Evolutionary conservation across 2,888 invertebrate genomes (phyloP).

Genomic region (Dynastes maya): DNA sequence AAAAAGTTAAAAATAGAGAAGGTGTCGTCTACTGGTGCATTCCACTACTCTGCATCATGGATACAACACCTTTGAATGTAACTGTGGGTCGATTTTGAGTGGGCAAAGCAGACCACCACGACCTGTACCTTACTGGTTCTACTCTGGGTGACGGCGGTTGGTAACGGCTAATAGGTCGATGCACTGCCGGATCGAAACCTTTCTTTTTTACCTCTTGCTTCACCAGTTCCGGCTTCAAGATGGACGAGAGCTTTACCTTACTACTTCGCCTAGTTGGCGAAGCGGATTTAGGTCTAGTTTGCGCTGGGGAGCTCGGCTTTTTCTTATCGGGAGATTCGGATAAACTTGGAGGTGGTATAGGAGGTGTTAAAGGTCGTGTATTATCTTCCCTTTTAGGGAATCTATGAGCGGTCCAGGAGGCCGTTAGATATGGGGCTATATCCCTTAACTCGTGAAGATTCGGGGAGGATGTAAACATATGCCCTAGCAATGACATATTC

Average conservation of each 20-base stretch:
- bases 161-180: constrained; percentile 84
- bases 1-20: constrained; percentile 15
- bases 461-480: constrained; percentile 87
- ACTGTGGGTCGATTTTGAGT: constrained; percentile 79
- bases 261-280: constrained; percentile 70
- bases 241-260: constrained; percentile 68
- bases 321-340: constrained; percentile 53
- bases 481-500: constrained; percentile 78
- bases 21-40: constrained; percentile 52
- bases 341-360: constrained; percentile 65
- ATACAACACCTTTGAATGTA: constrained; percentile 81
- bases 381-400: constrained; percentile 82
- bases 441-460: constrained; percentile 84
- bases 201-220: constrained; percentile 71
- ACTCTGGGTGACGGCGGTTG: constrained; percentile 75
- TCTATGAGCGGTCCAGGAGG: constrained; percentile 86
- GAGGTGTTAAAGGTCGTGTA: constrained; percentile 76
- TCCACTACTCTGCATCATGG: constrained; percentile 45
- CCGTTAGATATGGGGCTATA: constrained; percentile 84
- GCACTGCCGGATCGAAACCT: constrained; percentile 82
- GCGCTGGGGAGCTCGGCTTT: constrained; percentile 59
- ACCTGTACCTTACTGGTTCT: constrained; percentile 67
- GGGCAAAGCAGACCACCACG: constrained; percentile 72
- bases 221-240: constrained; percentile 65
- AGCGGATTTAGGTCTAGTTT: constrained; percentile 71